phyloP scores from a whole-genome alignment of 2,888 invertebrate genomes.

The Mesorhabditis belari region DNA sequence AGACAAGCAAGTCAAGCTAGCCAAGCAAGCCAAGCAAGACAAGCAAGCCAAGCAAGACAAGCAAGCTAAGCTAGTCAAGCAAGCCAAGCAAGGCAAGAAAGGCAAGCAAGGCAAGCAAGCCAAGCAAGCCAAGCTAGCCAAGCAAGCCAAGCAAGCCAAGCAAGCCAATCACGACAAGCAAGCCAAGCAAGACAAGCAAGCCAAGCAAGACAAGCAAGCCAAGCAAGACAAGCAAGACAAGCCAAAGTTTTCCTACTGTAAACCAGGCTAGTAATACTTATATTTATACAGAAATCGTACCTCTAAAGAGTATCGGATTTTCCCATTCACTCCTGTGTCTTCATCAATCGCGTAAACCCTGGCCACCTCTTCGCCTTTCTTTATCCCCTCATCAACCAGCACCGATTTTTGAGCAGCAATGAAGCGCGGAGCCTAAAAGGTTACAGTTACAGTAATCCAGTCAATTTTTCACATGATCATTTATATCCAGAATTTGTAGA shows the following conservation, averaged over 20 bases:
- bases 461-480: constrained; percentile 67
- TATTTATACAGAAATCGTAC: not conserved
- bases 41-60: too few species aligned
- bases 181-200: too few species aligned
- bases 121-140: too few species aligned
- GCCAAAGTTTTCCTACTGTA: not conserved
- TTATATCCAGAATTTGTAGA: constrained; percentile 83
- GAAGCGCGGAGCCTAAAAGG: constrained; percentile 68
- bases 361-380: constrained; percentile 79
- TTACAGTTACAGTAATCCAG: constrained; percentile 1
- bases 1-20: too few species aligned
- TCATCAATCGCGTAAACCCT: constrained; percentile 90
- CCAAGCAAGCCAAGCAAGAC: too few species aligned
- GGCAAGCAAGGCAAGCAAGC: too few species aligned
- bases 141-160: too few species aligned
- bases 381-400: constrained; percentile 82
- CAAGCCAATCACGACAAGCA: too few species aligned
- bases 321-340: constrained; percentile 69
- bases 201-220: too few species aligned
- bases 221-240: not conserved
- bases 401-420: constrained; percentile 86
- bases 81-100: too few species aligned
- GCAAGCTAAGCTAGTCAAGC: too few species aligned
- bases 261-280: not conserved
- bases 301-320: constrained; percentile 10